These are phyloP conservation scores for Colostygia pectinataria DNA, from an alignment of 2,888 invertebrate genomes.

Conservation along the genomic window DNA sequence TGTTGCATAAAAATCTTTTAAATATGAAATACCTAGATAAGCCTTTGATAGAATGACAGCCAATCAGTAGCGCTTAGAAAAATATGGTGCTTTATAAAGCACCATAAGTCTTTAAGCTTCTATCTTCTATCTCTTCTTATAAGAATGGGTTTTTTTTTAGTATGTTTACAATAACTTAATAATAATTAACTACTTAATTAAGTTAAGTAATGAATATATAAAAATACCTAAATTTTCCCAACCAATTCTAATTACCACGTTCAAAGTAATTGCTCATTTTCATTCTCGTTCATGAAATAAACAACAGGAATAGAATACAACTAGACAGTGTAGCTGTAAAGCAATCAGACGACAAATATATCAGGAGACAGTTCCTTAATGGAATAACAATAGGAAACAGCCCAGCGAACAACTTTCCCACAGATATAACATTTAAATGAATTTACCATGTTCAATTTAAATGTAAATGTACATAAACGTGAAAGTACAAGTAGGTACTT, in stretches of 20 bases:
- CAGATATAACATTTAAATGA: constrained; percentile 16
- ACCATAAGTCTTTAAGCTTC: too few species aligned
- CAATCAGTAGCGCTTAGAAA: too few species aligned
- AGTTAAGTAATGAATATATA: too few species aligned
- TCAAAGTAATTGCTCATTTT: not conserved
- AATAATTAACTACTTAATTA: too few species aligned
- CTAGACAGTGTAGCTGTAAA: constrained; percentile 9
- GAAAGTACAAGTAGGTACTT: constrained; percentile 21
- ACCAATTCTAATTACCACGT: not conserved
- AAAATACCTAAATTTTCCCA: not conserved
- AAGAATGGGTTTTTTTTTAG: too few species aligned
- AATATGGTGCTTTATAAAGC: too few species aligned
- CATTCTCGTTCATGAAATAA: constrained; percentile 21
- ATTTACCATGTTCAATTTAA: constrained; percentile 38
- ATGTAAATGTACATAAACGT: constrained; percentile 36
- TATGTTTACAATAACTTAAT: too few species aligned
- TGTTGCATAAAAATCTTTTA: too few species aligned
- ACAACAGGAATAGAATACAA: constrained; percentile 7
- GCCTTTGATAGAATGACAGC: too few species aligned
- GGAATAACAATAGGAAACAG: constrained; percentile 16
- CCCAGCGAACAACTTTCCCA: constrained; percentile 17
- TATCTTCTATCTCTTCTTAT: too few species aligned
- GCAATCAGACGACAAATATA: constrained; percentile 10
- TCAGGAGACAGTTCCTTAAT: constrained; percentile 16
- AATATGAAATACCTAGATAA: too few species aligned